A percentile compares a stretch with the other conserved stretches of the same genome.
Evolutionary conservation across 2,797 vertebrate species (phyloP).

Genomic region (Harpagifer antarcticus): DNA sequence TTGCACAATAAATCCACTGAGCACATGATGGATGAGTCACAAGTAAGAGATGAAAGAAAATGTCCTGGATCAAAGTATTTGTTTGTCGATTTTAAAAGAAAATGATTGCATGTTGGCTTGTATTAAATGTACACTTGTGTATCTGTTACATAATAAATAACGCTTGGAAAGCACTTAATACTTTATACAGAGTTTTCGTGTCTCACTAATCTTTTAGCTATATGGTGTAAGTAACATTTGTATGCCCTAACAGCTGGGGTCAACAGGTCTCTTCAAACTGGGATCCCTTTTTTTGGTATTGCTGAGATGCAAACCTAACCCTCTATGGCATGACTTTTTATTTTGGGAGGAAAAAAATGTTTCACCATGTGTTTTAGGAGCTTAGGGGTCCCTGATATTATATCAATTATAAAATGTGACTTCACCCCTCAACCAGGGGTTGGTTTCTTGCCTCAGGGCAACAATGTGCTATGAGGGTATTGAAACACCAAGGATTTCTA

Average conservation of each 20-base stretch:
- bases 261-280: slow-evolving; percentile 36
- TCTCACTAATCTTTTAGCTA: background rate
- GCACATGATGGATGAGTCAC: background rate
- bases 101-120: background rate
- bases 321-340: no score
- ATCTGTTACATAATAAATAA: background rate
- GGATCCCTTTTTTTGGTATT: background rate
- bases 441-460: no score
- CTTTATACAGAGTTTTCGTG: background rate
- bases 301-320: background rate
- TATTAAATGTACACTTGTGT: background rate
- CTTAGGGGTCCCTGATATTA: no score
- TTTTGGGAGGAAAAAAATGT: no score
- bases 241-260: slow-evolving; percentile 51
- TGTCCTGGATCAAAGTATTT: background rate
- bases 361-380: no score
- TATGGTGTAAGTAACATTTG: slow-evolving; percentile 16
- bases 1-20: background rate
- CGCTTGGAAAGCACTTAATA: background rate
- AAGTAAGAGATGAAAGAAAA: background rate
- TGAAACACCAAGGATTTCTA: no score
- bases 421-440: no score
- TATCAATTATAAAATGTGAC: no score
- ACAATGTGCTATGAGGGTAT: no score
- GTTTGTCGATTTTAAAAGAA: background rate